These are phyloP conservation scores for Dallia pectoralis DNA, from an alignment of 2,797 vertebrate species.

Conservation along the genomic window DNA sequence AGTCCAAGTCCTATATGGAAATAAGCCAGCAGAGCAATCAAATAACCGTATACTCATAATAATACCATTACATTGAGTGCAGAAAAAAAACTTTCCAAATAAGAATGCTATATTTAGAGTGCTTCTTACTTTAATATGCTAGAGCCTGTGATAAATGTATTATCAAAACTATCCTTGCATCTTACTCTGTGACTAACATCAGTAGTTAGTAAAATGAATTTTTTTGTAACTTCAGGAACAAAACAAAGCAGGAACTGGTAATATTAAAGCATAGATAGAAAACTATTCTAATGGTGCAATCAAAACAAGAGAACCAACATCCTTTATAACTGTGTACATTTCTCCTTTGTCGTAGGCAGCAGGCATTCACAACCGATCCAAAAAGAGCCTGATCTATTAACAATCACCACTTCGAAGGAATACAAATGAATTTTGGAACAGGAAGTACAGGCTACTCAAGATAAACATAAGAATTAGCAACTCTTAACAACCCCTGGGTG, in stretches of 20 bases:
- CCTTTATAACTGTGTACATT: neutral
- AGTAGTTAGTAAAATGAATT: neutral
- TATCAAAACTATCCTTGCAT: neutral
- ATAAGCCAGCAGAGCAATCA: neutral
- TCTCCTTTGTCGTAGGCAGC: neutral
- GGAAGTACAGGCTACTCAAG: neutral
- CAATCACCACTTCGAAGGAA: constrained; percentile 6
- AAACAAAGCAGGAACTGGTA: neutral
- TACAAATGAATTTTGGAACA: constrained; percentile 5
- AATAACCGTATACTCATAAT: neutral
- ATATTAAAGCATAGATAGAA: neutral
- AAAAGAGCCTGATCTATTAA: neutral
- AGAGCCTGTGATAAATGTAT: neutral
- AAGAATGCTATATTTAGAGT: neutral
- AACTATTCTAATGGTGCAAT: neutral
- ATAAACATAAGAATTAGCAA: neutral
- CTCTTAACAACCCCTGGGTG: neutral
- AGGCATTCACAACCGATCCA: constrained; percentile 2
- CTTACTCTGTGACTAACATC: neutral
- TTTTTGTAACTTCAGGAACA: neutral
- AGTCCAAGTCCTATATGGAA: constrained; percentile 10
- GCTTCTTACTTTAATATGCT: neutral
- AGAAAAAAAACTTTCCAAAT: neutral
- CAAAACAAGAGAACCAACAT: neutral
- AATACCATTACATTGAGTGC: neutral